These are phyloP conservation scores for Diadromus collaris DNA, from an alignment of 2,888 invertebrate genomes.

Conservation along the genomic window DNA sequence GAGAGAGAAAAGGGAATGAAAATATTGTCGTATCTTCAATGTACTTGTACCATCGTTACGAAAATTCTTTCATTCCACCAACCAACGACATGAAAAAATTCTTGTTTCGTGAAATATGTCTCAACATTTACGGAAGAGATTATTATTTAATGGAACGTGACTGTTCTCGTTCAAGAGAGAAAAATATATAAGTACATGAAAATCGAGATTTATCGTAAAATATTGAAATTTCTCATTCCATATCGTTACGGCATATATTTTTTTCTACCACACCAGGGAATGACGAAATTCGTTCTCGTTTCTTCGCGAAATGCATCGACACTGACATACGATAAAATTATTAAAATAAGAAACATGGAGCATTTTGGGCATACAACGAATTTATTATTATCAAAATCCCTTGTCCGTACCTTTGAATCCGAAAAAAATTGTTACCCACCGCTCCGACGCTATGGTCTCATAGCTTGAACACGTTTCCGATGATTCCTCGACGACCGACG, in stretches of 20 bases:
- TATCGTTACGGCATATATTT: slow-evolving; percentile 1
- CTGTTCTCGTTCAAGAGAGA: too few relatives aligned
- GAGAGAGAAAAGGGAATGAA: slow-evolving; percentile 11
- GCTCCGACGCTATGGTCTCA: too few relatives aligned
- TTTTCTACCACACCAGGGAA: slow-evolving; percentile 3
- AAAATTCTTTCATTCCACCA: slow-evolving; percentile 15
- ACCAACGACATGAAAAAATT: slow-evolving; percentile 20
- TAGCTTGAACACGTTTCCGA: too few relatives aligned
- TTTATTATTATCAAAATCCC: background rate
- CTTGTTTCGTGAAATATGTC: slow-evolving; percentile 5
- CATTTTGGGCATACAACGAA: slow-evolving; percentile 2
- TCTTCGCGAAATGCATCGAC: background rate
- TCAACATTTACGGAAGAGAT: slow-evolving; percentile 4
- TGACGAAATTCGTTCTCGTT: slow-evolving; percentile 15
- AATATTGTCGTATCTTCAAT: slow-evolving; percentile 18
- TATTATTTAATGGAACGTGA: too few relatives aligned
- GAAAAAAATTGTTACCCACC: too few relatives aligned
- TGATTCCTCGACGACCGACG: too few relatives aligned
- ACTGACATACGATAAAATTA: slow-evolving; percentile 1
- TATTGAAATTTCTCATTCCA: background rate
- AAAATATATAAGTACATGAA: too few relatives aligned
- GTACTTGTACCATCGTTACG: slow-evolving; percentile 20
- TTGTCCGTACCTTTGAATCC: too few relatives aligned
- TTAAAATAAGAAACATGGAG: slow-evolving; percentile 5
- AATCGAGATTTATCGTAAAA: too few relatives aligned